Conservation (phyloP, 2,797 vertebrate genomes). For the Gymnopithys bicolor region DNA sequence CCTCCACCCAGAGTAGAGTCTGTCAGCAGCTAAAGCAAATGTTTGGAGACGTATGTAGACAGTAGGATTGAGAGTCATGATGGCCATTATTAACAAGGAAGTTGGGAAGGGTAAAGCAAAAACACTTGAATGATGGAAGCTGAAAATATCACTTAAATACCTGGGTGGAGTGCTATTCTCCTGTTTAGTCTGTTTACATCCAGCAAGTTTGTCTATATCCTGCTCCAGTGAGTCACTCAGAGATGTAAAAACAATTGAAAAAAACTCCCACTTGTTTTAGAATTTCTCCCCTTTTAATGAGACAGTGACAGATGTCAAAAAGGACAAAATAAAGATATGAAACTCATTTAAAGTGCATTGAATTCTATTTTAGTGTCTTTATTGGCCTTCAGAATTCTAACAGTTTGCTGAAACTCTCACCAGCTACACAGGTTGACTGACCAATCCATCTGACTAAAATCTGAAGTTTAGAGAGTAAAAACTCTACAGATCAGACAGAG, state of each 20-base stretch:
- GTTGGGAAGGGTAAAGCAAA: neutral
- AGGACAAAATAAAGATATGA: neutral
- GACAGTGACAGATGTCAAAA: neutral
- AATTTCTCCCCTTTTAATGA: neutral
- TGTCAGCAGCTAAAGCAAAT: neutral
- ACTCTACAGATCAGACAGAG: neutral
- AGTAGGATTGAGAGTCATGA: neutral
- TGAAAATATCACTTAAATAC: neutral
- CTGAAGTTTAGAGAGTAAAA: neutral
- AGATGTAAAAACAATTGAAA: slow-evolving; percentile 2
- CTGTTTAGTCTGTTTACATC: neutral
- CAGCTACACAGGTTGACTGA: neutral
- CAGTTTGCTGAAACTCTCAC: neutral
- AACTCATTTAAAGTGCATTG: neutral
- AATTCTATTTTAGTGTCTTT: neutral
- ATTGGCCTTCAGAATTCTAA: neutral
- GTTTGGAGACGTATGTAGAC: neutral
- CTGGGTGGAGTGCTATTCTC: neutral
- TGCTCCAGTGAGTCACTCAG: neutral
- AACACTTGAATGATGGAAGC: neutral
- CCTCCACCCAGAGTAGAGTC: neutral
- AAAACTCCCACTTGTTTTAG: neutral
- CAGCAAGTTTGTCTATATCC: neutral
- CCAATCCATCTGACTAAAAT: neutral
- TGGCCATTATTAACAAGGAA: neutral